Base-by-base conservation (phyloP, 2,113 vertebrate genomes). In the Perognathus longimembris region DNA sequence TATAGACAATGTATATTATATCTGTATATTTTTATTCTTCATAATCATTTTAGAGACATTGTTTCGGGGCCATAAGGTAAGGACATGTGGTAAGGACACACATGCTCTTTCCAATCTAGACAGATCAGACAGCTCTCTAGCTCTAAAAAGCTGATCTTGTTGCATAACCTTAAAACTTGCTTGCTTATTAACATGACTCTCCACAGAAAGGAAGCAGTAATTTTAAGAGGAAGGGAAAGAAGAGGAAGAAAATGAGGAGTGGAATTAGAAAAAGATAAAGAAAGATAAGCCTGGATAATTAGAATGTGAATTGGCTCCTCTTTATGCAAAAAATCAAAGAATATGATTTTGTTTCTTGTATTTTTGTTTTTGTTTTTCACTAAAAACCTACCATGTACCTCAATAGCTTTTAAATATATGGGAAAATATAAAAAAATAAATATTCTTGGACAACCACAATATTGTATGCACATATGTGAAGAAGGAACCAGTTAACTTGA, bases 361-460 rank as follows among this genome's bases (percentile, higher is more conserved):
- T n/a, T 45, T 6, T 45, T 45, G 45, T 45, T 45, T 6, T 45
- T 45, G 45, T 45, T 45, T 45, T 75, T 81, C 81, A 78, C 40
- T 85, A 59, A 38, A 71, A 89, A 5, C 1, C 36, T 84, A 50
- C 6, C 14, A 32, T n/a, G 4, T 40, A 9, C n/a, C 83, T 75
- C 87, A 30, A 57, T 82, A 59, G 75, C 61, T 85, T 94, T 77
- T 70, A 90, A 92, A 91, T 85, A 82, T 36, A 80, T 22, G 73
- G 0, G 36, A 15, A 93, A 87, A 50, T n/a, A 82, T 85, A 74
- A 95, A 89, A 28, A 85, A 28, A 54, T 14, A 93, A 94, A 74
- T 71, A 32, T 74, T 92, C 64, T 42, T 79, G 30, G 26, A 15
- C 3, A 54, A 54, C 14, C 50, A 54, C 17, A 54, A 54, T 54